phyloP scores from a whole-genome alignment of 2,888 invertebrate species.

The Caenorhabditis macrosperma region DNA sequence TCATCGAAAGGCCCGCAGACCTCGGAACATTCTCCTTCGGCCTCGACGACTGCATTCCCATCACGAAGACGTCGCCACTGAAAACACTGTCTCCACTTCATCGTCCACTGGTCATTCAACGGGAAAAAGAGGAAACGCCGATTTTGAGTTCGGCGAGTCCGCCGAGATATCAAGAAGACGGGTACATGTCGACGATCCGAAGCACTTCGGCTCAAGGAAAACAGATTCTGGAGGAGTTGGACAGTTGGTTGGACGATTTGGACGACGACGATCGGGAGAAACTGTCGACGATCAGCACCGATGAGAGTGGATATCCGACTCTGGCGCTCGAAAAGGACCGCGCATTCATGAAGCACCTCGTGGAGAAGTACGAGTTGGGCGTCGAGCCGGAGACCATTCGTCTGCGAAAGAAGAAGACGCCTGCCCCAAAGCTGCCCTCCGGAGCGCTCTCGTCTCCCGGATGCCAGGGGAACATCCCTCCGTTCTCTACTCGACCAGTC shows the following conservation, averaged over 20 bases:
- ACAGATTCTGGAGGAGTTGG: constrained; percentile 48
- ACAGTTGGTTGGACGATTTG: constrained; percentile 54
- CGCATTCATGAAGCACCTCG: constrained; percentile 45
- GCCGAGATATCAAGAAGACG: constrained; percentile 21
- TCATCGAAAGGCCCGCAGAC: constrained; percentile 45
- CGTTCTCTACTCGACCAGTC: constrained; percentile 27
- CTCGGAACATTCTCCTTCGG: constrained; percentile 30
- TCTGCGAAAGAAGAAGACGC: constrained; percentile 37
- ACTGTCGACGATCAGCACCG: constrained; percentile 46
- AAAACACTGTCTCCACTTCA: constrained; percentile 34
- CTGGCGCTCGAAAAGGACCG: constrained; percentile 46
- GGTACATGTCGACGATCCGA: constrained; percentile 45
- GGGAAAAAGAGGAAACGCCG: constrained; percentile 32
- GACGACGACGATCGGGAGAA: constrained; percentile 48
- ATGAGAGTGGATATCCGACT: constrained; percentile 52
- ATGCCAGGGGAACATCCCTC: background rate
- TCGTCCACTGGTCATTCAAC: constrained; percentile 24
- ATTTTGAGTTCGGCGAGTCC: constrained; percentile 37
- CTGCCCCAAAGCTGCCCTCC: constrained; percentile 24
- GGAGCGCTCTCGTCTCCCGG: constrained; percentile 28
- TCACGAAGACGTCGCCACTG: constrained; percentile 27
- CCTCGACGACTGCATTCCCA: constrained; percentile 47
- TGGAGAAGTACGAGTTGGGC: constrained; percentile 48
- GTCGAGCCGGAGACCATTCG: constrained; percentile 47
- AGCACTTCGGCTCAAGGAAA: constrained; percentile 56